Conservation (phyloP, 2,797 vertebrate species). For the Coregonus sp. region DNA sequence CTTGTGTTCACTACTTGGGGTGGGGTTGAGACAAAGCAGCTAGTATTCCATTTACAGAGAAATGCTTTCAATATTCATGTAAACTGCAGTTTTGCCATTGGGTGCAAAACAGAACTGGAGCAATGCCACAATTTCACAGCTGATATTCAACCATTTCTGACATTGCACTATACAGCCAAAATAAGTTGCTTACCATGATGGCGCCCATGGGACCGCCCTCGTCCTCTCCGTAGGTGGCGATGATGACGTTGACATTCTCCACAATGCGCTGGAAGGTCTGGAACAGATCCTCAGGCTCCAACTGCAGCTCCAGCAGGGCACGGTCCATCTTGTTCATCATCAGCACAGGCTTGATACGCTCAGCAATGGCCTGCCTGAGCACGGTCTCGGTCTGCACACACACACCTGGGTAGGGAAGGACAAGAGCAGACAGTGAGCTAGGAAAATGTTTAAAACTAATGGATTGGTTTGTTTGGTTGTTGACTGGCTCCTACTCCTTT, state of each 20-base stretch:
- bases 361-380: slow-evolving; percentile 91
- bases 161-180: neutral
- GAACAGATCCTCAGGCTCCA: slow-evolving; percentile 88
- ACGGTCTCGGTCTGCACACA: slow-evolving; percentile 96
- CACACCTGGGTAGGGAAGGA: slow-evolving; percentile 74
- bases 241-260: slow-evolving; percentile 94
- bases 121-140: neutral
- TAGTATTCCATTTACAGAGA: neutral
- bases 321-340: slow-evolving; percentile 99
- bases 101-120: neutral
- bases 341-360: slow-evolving; percentile 93
- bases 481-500: neutral
- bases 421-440: neutral
- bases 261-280: slow-evolving; percentile 95
- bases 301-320: slow-evolving; percentile 91
- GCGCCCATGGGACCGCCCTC: slow-evolving; percentile 91
- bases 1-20: neutral
- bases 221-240: slow-evolving; percentile 90
- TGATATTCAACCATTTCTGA: neutral
- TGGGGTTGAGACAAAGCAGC: neutral
- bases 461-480: neutral
- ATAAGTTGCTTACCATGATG: slow-evolving; percentile 80
- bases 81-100: neutral
- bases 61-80: neutral
- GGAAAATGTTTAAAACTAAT: neutral